Evolutionary conservation across 1,140 invertebrate genomes (phyloP).

Genomic region (Halotydeus destructor): DNA sequence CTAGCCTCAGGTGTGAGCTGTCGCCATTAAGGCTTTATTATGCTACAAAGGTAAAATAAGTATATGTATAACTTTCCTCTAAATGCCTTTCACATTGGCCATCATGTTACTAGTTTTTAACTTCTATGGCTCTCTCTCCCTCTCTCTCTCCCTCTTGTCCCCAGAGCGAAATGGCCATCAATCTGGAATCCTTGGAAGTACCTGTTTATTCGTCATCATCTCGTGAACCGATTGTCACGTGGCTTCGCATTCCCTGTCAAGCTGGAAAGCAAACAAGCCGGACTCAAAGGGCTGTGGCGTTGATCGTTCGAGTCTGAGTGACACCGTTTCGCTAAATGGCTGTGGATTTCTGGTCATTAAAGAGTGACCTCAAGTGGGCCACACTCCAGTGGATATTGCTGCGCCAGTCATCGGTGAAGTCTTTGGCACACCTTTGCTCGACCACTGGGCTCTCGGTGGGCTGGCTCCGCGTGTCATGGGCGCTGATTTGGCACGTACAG

Average conservation of each 20-base stretch:
- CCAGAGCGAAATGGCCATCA: too few relatives aligned
- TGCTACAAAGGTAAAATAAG: slow-evolving; percentile 1
- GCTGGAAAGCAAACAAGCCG: neutral
- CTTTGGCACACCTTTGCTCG: slow-evolving; percentile 7
- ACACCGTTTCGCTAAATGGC: too few relatives aligned
- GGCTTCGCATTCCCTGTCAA: slow-evolving; percentile 1
- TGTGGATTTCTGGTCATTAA: slow-evolving; percentile 16
- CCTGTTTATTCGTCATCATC: neutral
- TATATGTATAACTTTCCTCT: neutral
- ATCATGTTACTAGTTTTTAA: neutral
- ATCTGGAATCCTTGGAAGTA: neutral
- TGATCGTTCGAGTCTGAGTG: neutral
- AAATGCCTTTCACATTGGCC: neutral
- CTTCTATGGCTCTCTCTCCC: too few relatives aligned
- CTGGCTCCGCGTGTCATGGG: slow-evolving; percentile 13
- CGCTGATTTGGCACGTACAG: neutral
- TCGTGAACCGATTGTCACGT: neutral
- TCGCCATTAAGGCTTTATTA: neutral
- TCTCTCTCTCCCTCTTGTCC: too few relatives aligned
- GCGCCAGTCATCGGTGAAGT: slow-evolving; percentile 16
- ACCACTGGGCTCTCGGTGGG: neutral
- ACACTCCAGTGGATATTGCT: slow-evolving; percentile 27
- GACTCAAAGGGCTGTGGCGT: neutral
- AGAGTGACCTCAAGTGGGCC: slow-evolving; percentile 23
- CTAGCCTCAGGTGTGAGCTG: neutral